Conservation (phyloP, 2,888 invertebrate genomes). For the Caenorhabditis macrosperma region DNA sequence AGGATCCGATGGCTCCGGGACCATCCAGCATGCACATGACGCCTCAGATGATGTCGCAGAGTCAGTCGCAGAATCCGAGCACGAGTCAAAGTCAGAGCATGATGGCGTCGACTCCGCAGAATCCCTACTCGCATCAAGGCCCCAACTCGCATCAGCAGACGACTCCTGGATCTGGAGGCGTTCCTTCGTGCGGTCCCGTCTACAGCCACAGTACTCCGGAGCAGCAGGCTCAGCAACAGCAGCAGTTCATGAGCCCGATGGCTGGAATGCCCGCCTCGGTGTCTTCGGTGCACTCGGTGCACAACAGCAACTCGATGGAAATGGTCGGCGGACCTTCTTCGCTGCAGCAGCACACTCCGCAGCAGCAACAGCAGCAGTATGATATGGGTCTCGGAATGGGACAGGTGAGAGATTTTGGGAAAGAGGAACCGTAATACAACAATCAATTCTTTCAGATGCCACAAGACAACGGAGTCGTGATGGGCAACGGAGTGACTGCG, state of each 20-base stretch:
- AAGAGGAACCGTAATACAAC: no score
- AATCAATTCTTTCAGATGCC: conserved; percentile 23
- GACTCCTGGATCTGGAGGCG: conserved; percentile 64
- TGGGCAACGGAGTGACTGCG: conserved; percentile 4
- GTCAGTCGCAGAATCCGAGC: not conserved
- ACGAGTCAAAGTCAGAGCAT: no score
- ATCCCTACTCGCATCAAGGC: conserved; percentile 24
- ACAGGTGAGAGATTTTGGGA: conserved; percentile 16
- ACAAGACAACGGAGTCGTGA: conserved; percentile 16
- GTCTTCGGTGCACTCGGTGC: conserved; percentile 63
- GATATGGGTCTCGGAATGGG: conserved; percentile 33
- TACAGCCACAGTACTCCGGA: conserved; percentile 62
- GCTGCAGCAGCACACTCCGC: conserved; percentile 37
- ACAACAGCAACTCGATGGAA: conserved; percentile 61
- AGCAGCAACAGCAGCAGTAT: conserved; percentile 34
- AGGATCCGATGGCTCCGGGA: conserved; percentile 22
- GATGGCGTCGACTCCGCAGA: conserved; percentile 44
- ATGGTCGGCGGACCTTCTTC: conserved; percentile 39
- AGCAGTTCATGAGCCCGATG: conserved; percentile 66
- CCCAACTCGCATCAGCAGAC: conserved; percentile 59
- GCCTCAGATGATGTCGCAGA: conserved; percentile 28
- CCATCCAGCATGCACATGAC: conserved; percentile 19
- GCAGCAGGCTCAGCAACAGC: conserved; percentile 33
- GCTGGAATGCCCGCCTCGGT: conserved; percentile 62
- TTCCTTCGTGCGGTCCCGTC: conserved; percentile 57